These are phyloP conservation scores for Coecobrya sp. DNA, from an alignment of 2,888 invertebrate genomes.

Conservation along the genomic window DNA sequence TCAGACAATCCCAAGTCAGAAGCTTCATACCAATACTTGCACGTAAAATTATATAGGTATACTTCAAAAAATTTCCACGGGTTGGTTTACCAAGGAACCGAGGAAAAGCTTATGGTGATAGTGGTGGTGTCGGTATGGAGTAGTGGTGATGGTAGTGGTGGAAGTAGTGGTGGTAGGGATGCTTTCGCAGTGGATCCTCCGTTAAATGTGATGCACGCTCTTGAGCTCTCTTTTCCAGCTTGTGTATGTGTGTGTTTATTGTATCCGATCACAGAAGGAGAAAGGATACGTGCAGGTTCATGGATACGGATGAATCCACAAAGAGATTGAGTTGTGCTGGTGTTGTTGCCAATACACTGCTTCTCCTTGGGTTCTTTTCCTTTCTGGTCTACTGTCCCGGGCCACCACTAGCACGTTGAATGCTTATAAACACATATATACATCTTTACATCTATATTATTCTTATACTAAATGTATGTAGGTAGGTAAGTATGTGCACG, in stretches of 20 bases:
- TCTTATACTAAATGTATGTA: too few species aligned
- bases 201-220: constrained; percentile 1
- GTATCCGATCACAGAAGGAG: constrained; percentile 44
- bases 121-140: constrained; percentile 22
- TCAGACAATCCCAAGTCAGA: background rate
- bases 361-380: constrained; percentile 16
- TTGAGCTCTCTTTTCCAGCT: constrained; percentile 8
- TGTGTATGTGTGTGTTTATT: constrained; percentile 5
- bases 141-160: background rate
- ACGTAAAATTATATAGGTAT: background rate
- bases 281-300: constrained; percentile 53
- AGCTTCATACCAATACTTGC: background rate
- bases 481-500: background rate
- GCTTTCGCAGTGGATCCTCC: constrained; percentile 46
- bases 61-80: constrained; percentile 73
- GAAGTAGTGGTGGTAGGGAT: background rate
- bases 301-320: constrained; percentile 79
- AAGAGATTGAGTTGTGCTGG: constrained; percentile 73
- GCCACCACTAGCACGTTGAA: constrained; percentile 35
- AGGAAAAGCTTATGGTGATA: constrained; percentile 60
- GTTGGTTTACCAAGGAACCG: constrained; percentile 79
- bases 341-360: constrained; percentile 26
- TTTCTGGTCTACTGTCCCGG: constrained; percentile 60
- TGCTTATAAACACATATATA: background rate
- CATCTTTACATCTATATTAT: background rate